Evolutionary conservation across 2,113 vertebrate species (phyloP), one percentile per base, ranked within the genome.

Genomic region (Hemiprocne comata): DNA sequence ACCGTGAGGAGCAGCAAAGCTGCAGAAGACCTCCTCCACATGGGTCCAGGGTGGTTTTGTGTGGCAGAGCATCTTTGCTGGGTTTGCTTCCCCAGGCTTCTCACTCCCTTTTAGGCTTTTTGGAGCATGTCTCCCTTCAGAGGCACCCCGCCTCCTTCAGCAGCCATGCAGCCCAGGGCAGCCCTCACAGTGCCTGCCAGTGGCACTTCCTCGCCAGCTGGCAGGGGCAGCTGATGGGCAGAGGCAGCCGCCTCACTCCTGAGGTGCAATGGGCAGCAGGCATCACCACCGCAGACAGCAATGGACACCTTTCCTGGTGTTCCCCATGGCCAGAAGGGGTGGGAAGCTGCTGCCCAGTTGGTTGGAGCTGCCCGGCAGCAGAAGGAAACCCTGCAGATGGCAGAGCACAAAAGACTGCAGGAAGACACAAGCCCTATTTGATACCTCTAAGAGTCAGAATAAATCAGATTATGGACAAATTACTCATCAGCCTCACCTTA

Each of bases 111-210:
- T n/a, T n/a, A n/a, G n/a, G n/a, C n/a, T n/a, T n/a, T n/a, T n/a
- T n/a, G n/a, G n/a, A n/a, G n/a, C n/a, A n/a, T n/a, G n/a, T n/a
- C n/a, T n/a, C n/a, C n/a, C n/a, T n/a, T n/a, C n/a, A n/a, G n/a
- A n/a, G n/a, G n/a, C n/a, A n/a, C n/a, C n/a, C n/a, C n/a, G n/a
- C n/a, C n/a, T n/a, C n/a, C n/a, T n/a, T n/a, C n/a, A n/a, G n/a
- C 1, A 2, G 77, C 48, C 70, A 42, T 0, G 0, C n/a, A 7
- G 23, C 12, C 17, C 24, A 28, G 25, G 29, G 26, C 75, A 75
- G 34, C 44, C 58, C n/a, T 74, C n/a, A n/a, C n/a, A n/a, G n/a
- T n/a, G n/a, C n/a, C n/a, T n/a, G n/a, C n/a, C n/a, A n/a, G n/a
- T n/a, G n/a, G n/a, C n/a, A n/a, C n/a, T n/a, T n/a, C n/a, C n/a